phyloP scores from a whole-genome alignment of 2,113 vertebrate genomes.

The Leptobrachium ailaonicum region DNA sequence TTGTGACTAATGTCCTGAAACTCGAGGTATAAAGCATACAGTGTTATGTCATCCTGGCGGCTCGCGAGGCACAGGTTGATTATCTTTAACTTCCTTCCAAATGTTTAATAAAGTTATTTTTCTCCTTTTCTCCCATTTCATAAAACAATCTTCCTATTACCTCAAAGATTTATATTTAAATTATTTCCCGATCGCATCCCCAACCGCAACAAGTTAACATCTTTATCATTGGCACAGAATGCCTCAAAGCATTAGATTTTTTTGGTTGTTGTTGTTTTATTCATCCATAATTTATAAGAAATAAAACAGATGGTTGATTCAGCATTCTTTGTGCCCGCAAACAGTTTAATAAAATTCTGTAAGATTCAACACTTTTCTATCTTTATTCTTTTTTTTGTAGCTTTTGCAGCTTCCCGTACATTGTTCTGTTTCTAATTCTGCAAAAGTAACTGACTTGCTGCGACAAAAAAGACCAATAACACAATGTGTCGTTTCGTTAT shows the following conservation, averaged over 20 bases:
- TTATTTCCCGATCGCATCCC: neutral
- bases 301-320: constrained; percentile 44
- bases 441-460: neutral
- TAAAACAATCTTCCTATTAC: no score
- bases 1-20: no score
- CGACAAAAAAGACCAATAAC: neutral
- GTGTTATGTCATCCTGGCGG: no score
- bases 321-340: constrained; percentile 26
- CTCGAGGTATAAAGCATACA: no score
- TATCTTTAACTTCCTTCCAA: no score
- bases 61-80: no score
- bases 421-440: neutral
- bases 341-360: constrained; percentile 19
- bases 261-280: constrained; percentile 13
- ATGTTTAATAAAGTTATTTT: no score
- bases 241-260: constrained; percentile 26
- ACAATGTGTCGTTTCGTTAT: neutral
- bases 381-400: neutral
- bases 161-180: neutral
- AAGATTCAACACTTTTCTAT: constrained; percentile 10
- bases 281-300: constrained; percentile 43
- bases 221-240: constrained; percentile 12
- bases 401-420: neutral
- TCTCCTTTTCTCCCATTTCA: no score
- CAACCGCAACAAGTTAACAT: neutral